phyloP scores from a whole-genome alignment of 2,797 vertebrate genomes.

The Periparus ater region DNA sequence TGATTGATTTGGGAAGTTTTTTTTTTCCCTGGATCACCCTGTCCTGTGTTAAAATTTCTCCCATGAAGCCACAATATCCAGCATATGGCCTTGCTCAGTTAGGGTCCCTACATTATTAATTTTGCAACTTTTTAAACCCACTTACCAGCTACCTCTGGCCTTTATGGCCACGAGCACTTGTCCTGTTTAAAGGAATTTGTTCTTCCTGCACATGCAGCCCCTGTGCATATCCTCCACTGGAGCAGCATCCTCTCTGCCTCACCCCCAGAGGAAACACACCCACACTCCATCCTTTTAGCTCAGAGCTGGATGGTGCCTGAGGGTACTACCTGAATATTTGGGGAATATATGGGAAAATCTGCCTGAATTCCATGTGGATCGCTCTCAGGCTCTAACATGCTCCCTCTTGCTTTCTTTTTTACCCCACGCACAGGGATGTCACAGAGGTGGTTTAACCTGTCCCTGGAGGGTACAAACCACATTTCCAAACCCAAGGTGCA shows the following conservation, averaged over 20 bases:
- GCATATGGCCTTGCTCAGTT: background rate
- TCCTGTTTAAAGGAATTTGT: background rate
- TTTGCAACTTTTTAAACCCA: background rate
- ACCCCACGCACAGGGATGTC: background rate
- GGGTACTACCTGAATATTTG: background rate
- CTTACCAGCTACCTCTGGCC: background rate
- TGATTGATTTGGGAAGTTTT: background rate
- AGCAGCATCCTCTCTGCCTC: background rate
- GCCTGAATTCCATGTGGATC: conserved; percentile 65
- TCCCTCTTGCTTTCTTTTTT: background rate
- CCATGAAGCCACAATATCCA: background rate
- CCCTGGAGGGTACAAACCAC: background rate
- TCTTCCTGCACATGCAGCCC: background rate
- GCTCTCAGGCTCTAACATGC: background rate
- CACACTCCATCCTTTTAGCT: background rate
- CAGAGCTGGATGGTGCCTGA: background rate
- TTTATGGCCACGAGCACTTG: background rate
- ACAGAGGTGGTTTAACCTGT: background rate
- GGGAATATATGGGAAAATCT: background rate
- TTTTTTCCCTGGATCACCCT: background rate
- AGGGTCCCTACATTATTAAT: background rate
- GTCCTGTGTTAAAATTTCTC: background rate
- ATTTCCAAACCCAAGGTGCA: background rate
- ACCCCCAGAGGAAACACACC: background rate
- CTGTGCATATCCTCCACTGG: background rate